phyloP scores from a whole-genome alignment of 1,140 invertebrate species.

The Drosophila kohkoa region DNA sequence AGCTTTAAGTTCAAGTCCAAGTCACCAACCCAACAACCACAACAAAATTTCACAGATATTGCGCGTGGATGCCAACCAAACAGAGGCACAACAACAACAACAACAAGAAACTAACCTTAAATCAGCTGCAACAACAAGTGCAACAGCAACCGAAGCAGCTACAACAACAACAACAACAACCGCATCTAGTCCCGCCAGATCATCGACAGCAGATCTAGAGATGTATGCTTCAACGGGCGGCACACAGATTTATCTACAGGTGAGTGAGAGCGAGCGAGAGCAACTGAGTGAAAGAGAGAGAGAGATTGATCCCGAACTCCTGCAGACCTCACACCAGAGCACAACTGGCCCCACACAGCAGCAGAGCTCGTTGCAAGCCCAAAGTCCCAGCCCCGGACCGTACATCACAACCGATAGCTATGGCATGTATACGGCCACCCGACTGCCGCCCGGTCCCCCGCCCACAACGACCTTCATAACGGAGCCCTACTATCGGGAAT shows the following conservation, averaged over 20 bases:
- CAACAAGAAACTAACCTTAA: conserved; percentile 49
- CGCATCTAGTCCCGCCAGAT: conserved; percentile 66
- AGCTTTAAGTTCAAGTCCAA: conserved; percentile 28
- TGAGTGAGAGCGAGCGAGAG: conserved; percentile 60
- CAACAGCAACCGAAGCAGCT: conserved; percentile 54
- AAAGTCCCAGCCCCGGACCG: conserved; percentile 82
- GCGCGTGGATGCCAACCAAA: conserved; percentile 66
- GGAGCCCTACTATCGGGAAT: conserved; percentile 84
- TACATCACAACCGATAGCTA: conserved; percentile 82
- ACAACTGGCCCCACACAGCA: conserved; percentile 28
- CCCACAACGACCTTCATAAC: conserved; percentile 80
- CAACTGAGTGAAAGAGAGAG: conserved; percentile 9
- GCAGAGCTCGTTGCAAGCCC: conserved; percentile 66
- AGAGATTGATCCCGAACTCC: conserved; percentile 47
- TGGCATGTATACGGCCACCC: conserved; percentile 82
- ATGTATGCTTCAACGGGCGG: conserved; percentile 84
- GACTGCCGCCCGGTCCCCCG: conserved; percentile 71
- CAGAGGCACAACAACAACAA: conserved; percentile 26
- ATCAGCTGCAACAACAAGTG: conserved; percentile 44
- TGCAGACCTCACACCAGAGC: conserved; percentile 74
- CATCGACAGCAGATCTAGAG: conserved; percentile 64
- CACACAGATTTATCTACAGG: conserved; percentile 85
- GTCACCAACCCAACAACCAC: conserved; percentile 24
- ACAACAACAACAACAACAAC: conserved; percentile 54
- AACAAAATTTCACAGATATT: conserved; percentile 73